Evolutionary conservation across 2,113 vertebrate genomes (phyloP), one percentile per base, ranked within the genome.

Genomic region (Isichthys henryi): DNA sequence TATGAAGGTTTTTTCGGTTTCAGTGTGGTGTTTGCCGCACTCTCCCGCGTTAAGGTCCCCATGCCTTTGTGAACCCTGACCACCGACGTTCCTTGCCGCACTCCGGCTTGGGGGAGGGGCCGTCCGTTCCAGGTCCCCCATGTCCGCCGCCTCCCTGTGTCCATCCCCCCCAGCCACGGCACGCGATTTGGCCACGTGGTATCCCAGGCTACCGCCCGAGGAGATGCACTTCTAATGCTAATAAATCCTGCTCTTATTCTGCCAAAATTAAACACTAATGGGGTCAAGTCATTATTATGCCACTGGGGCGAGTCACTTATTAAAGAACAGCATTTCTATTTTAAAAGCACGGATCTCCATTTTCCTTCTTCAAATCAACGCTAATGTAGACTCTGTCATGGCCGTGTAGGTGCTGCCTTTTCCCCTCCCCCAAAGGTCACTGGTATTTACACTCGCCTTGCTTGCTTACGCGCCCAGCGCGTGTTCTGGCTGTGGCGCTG

Each of bases 311-410:
- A 84, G 52, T 39, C 23, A 82, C 74, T 89, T 84, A 56, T 89
- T 89, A 89, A 89, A 89, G 74, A 89, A 89, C 77, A 83, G 50
- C 88, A 52, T 89, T 89, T 83, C 88, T 89, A 84, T 84, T 89
- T 89, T 45, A 84, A 89, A 84, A 83, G 74, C 35, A 4, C 9
- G 23, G 35, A 7, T 45, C 88, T 89, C 52, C 48, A 45, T 52
- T 58, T 89, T 31, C 80, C 77, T 62, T 45, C 52, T 21, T 85
- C 80, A 85, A 62, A 86, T 89, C 56, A 74, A 62, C 45, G 11
- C 27, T 56, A 48, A 83, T 52, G 48, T 39, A 82, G 31, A 80
- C 50, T 31, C 70, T 84, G 31, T 23, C 35, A 45, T 19, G 48
- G 77, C 8, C 49, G 9, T 48, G 6, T 53, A 31, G n/a, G 48